Evolutionary conservation across 2,797 vertebrate species (phyloP).

Genomic region (Acrossocheilus fasciatus): DNA sequence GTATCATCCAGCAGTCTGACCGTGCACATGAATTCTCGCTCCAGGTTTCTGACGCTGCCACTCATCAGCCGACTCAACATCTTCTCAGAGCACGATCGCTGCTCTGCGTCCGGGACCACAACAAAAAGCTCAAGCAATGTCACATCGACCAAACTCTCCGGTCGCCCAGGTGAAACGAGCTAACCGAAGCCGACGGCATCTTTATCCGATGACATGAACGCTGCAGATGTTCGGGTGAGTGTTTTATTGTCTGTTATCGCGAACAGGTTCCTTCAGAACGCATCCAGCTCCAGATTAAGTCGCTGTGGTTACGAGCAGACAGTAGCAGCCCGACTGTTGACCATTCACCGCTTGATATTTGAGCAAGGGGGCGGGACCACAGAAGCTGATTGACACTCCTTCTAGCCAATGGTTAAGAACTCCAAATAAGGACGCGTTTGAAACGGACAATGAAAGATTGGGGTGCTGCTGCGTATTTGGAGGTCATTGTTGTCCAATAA

Average conservation of each 20-base stretch:
- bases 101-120: conserved; percentile 75
- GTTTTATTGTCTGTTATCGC: conserved; percentile 60
- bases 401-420: conserved; percentile 67
- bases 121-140: conserved; percentile 78
- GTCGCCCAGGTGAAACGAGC: conserved; percentile 67
- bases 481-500: conserved; percentile 50
- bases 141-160: conserved; percentile 73
- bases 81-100: conserved; percentile 78
- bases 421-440: conserved; percentile 31
- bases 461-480: conserved; percentile 17
- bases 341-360: conserved; percentile 75
- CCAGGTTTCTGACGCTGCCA: conserved; percentile 97
- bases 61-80: conserved; percentile 99
- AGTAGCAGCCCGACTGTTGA: conserved; percentile 67
- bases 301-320: conserved; percentile 47
- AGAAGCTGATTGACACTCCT: conserved; percentile 70
- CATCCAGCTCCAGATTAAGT: conserved; percentile 72
- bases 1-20: conserved; percentile 97
- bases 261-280: conserved; percentile 66
- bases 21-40: conserved; percentile 96
- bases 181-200: conserved; percentile 71
- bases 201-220: conserved; percentile 69
- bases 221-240: conserved; percentile 54
- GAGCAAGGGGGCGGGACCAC: conserved; percentile 73
- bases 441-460: conserved; percentile 46